Evolutionary conservation across 2,113 vertebrate species (phyloP).

Genomic region (Anolis sagrei): DNA sequence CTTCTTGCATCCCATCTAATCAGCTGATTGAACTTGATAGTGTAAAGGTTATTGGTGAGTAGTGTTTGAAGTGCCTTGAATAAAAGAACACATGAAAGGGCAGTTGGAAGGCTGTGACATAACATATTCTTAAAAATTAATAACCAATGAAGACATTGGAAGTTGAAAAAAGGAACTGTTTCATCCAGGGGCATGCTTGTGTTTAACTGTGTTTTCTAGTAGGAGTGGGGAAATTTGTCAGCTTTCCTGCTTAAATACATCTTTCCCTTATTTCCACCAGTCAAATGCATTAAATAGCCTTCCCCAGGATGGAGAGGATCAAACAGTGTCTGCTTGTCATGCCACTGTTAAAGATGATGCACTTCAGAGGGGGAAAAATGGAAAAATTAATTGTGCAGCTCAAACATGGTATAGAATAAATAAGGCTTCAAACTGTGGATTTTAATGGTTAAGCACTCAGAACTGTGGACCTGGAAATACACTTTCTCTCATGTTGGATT

Average conservation of each 20-base stretch:
- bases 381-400: too few species aligned
- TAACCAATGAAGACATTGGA: not conserved
- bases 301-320: not conserved
- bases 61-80: not conserved
- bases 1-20: not conserved
- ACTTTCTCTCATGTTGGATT: too few species aligned
- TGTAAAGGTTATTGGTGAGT: not conserved
- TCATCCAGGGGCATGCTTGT: not conserved
- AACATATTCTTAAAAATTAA: conserved; percentile 27
- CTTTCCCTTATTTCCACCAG: not conserved
- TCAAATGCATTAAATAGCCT: not conserved
- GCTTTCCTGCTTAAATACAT: not conserved
- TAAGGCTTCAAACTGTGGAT: too few species aligned
- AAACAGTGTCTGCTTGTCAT: not conserved
- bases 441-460: too few species aligned
- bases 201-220: not conserved
- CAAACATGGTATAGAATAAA: too few species aligned
- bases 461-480: too few species aligned
- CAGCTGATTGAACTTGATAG: not conserved
- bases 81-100: not conserved
- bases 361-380: too few species aligned
- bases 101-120: not conserved
- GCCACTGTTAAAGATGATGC: too few species aligned
- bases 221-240: not conserved
- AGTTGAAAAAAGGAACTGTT: not conserved